Conservation (phyloP, 2,113 vertebrate genomes). For the Enhydra lutris region DNA sequence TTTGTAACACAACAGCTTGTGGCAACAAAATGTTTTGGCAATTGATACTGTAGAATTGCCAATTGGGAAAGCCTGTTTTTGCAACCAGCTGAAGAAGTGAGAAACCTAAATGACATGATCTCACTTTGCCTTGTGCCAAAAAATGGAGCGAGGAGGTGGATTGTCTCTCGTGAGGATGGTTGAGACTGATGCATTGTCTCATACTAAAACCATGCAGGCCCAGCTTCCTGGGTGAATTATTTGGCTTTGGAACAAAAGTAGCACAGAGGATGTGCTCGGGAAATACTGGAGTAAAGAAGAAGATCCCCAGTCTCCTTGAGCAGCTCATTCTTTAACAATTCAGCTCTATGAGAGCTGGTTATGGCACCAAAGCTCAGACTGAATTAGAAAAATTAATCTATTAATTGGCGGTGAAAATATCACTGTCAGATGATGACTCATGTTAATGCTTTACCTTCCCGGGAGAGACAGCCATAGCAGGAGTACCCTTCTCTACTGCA, state of each 20-base stretch:
- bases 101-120: slow-evolving; percentile 39
- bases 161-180: background rate
- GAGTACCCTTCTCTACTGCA: background rate
- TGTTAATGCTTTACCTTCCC: background rate
- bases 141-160: background rate
- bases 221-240: background rate
- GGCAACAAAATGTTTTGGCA: slow-evolving; percentile 5
- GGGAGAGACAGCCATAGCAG: background rate
- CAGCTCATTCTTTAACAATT: background rate
- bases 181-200: background rate
- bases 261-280: background rate
- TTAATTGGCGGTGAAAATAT: background rate
- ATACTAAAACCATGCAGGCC: background rate
- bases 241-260: background rate
- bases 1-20: background rate
- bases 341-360: background rate
- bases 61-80: slow-evolving; percentile 10
- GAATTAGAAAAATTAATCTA: background rate
- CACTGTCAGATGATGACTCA: background rate
- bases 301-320: background rate
- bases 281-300: background rate
- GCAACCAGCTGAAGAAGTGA: slow-evolving; percentile 29
- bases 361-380: background rate
- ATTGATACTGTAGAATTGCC: background rate
- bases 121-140: slow-evolving; percentile 29